Conservation (phyloP, 2,797 vertebrate genomes). For the Enteromius thamalakanensis region DNA sequence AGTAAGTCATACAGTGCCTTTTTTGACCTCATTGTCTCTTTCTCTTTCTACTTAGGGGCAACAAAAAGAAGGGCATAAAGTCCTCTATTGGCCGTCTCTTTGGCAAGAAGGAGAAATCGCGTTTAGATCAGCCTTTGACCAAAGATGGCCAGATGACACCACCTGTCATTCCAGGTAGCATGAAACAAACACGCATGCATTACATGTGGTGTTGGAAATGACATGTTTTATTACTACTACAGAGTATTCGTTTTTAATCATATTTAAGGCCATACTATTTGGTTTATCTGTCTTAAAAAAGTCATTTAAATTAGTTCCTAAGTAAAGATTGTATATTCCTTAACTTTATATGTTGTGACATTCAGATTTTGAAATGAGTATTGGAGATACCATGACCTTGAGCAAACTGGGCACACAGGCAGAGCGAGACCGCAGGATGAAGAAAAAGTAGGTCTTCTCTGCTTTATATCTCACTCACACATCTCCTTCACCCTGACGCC, state of each 20-base stretch:
- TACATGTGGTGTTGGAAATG: background rate
- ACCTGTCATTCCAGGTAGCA: conserved; percentile 55
- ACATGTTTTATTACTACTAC: background rate
- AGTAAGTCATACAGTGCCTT: too few relatives aligned
- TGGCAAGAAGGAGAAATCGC: conserved; percentile 94
- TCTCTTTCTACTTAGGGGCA: conserved; percentile 78
- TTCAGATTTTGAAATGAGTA: conserved; percentile 85
- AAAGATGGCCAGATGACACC: conserved; percentile 79
- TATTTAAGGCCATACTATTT: background rate
- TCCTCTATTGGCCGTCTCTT: conserved; percentile 94
- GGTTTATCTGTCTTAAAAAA: background rate
- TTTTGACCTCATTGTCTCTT: background rate
- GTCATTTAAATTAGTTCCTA: background rate
- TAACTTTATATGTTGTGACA: conserved; percentile 24
- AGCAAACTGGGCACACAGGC: conserved; percentile 94
- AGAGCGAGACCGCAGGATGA: conserved; percentile 91
- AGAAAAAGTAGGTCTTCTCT: conserved; percentile 85
- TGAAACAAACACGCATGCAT: background rate
- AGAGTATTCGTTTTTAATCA: background rate
- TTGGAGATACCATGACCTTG: conserved; percentile 90
- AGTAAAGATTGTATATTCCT: background rate
- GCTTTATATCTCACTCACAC: background rate
- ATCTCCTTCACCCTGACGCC: background rate
- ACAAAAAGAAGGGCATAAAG: conserved; percentile 95
- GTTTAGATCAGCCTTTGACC: conserved; percentile 82